These are phyloP conservation scores for Abscondita cerata DNA, from an alignment of 2,888 invertebrate genomes.

Conservation along the genomic window DNA sequence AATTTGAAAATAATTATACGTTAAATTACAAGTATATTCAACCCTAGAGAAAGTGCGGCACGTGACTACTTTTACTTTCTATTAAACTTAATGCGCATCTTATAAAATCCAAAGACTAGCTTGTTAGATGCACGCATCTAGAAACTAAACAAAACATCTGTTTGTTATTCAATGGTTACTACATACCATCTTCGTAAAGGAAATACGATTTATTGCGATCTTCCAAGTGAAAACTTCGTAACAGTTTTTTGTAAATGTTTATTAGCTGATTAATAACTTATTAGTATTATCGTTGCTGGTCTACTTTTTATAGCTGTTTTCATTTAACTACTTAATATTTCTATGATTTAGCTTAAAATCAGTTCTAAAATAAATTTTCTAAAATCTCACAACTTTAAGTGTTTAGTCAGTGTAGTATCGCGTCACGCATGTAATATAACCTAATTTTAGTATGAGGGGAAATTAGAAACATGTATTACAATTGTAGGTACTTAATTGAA, in stretches of 20 bases:
- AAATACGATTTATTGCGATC: slow-evolving; percentile 1
- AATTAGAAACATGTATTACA: too few relatives aligned
- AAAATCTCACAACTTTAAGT: too few relatives aligned
- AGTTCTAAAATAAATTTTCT: too few relatives aligned
- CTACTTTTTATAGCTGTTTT: too few relatives aligned
- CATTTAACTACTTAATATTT: too few relatives aligned
- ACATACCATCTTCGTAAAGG: slow-evolving; percentile 8
- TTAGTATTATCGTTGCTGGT: too few relatives aligned
- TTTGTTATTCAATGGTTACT: slow-evolving; percentile 6
- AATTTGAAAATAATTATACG: slow-evolving; percentile 25
- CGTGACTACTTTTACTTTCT: slow-evolving; percentile 48
- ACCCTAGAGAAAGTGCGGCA: slow-evolving; percentile 47
- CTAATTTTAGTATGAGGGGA: too few relatives aligned
- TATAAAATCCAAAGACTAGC: not conserved
- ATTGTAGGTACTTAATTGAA: too few relatives aligned
- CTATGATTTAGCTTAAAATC: too few relatives aligned
- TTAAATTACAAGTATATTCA: slow-evolving; percentile 34
- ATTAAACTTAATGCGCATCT: slow-evolving; percentile 19
- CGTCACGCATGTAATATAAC: too few relatives aligned
- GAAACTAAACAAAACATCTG: slow-evolving; percentile 6
- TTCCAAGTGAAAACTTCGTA: not conserved
- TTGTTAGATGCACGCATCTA: not conserved
- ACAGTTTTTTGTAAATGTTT: not conserved
- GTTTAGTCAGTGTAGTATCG: too few relatives aligned
- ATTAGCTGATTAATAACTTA: too few relatives aligned